Evolutionary conservation across 1,140 invertebrate genomes (phyloP).

Genomic region (Chymomyza costata): DNA sequence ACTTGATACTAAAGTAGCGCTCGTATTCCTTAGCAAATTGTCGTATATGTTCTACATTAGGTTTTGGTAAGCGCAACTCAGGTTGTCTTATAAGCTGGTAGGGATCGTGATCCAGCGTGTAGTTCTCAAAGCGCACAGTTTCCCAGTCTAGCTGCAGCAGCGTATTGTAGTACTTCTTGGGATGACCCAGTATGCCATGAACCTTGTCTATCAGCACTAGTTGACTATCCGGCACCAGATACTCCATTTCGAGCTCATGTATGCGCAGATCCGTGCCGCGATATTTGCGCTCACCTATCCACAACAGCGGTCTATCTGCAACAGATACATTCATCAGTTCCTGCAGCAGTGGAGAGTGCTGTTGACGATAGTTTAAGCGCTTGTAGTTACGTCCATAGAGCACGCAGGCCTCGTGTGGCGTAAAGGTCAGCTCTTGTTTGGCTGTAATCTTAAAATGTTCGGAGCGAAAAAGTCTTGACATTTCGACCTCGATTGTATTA

Average conservation of each 20-base stretch:
- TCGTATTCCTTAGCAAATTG: not conserved
- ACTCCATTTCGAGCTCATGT: conserved; percentile 29
- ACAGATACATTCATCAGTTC: conserved; percentile 17
- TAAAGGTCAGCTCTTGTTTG: conserved; percentile 10
- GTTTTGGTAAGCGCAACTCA: conserved; percentile 17
- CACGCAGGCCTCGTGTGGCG: conserved; percentile 4
- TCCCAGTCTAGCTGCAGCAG: conserved; percentile 21
- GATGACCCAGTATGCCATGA: conserved; percentile 36
- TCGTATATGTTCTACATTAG: conserved; percentile 10
- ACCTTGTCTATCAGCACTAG: conserved; percentile 24
- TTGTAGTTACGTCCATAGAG: conserved; percentile 34
- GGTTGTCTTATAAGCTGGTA: conserved; percentile 28
- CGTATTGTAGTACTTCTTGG: conserved; percentile 29
- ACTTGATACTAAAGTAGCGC: not conserved
- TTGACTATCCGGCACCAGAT: conserved; percentile 20
- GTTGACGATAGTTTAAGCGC: conserved; percentile 26
- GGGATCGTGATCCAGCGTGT: conserved; percentile 26
- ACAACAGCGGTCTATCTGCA: conserved; percentile 23
- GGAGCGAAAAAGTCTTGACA: conserved; percentile 29
- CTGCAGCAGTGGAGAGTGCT: conserved; percentile 35
- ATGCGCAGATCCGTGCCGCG: conserved; percentile 32
- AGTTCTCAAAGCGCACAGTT: conserved; percentile 15
- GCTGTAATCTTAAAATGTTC: conserved; percentile 23
- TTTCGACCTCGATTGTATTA: conserved; percentile 29
- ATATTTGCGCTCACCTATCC: conserved; percentile 32